Percentiles rank a stretch among this genome's conserved stretches.
phyloP scores from a whole-genome alignment of 2,888 invertebrate genomes.

The Caenorhabditis afra region DNA sequence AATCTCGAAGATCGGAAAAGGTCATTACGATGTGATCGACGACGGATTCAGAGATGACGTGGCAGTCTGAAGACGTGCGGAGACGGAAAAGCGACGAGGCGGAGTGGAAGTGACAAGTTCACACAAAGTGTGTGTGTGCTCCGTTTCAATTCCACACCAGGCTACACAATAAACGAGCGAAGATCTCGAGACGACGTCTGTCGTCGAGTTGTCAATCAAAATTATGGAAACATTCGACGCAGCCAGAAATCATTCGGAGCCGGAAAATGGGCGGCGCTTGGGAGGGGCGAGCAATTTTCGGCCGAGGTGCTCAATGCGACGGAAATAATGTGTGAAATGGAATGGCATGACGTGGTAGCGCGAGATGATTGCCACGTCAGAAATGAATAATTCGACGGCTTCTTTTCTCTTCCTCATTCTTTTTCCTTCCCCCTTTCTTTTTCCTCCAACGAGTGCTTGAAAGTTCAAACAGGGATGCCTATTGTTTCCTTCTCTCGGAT shows the following conservation, averaged over 20 bases:
- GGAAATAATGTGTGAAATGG: conserved; percentile 1
- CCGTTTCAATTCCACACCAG: conserved; percentile 37
- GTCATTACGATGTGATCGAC: conserved; percentile 13
- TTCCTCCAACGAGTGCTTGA: conserved; percentile 36
- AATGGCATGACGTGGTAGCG: background rate
- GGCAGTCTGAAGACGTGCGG: background rate
- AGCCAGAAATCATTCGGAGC: background rate
- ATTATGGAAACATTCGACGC: background rate
- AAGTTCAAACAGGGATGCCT: conserved; percentile 42
- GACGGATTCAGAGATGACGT: background rate
- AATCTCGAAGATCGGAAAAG: conserved; percentile 44
- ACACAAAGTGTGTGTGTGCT: conserved; percentile 13
- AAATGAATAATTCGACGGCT: background rate
- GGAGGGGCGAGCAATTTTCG: background rate
- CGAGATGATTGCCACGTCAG: background rate
- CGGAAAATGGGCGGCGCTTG: background rate
- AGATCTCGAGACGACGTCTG: conserved; percentile 47
- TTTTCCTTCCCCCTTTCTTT: conserved; percentile 2
- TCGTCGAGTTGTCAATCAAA: conserved; percentile 47
- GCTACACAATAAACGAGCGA: conserved; percentile 38
- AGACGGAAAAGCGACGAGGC: background rate
- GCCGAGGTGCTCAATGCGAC: background rate
- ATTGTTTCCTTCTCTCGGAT: conserved; percentile 1
- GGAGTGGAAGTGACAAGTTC: conserved; percentile 42
- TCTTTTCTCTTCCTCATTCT: conserved; percentile 40